Evolutionary conservation across 92 coral and sea anemone genomes (phyloP), one percentile per base, ranked within the genome.

Genomic region (Diadumene lineata): DNA sequence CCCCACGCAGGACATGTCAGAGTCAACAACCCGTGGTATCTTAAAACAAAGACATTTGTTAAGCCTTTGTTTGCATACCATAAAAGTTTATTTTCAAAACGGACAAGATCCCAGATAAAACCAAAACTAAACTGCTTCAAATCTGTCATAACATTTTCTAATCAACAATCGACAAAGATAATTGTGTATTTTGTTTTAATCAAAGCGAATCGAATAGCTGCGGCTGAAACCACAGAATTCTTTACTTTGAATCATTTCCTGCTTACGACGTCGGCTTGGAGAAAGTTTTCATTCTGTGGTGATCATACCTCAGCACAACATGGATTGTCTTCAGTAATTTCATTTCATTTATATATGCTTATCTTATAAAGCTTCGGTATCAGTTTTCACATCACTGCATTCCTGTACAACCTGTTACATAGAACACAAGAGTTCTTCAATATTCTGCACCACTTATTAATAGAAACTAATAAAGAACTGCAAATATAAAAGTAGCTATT

Each of bases 361-460:
- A 72, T 72, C 77, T 6, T 38, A 38, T 13, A 4, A 38, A 24
- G 31, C 31, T 4, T 53, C 31, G 66, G 31, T 33, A 56, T 56
- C 62, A 22, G 31, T 21, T 53, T 72, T 9, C 53, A 33, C 43
- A 56, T 23, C 25, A 32, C 61, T 9, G 17, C 77, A 72, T 72
- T 28, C 77, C 77, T 19, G 33, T n/a, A 56, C 66, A 72, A 72
- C 77, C 77, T 72, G 77, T 72, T 72, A 38, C 30, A 44, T 56
- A 72, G 64, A 31, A 13, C 34, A 61, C 30, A 1, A 22, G 19
- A 72, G 1, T 56, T 27, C 22, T 32, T 17, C 23, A n/a, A 34
- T 57, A 29, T 26, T 26, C 25, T 19, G 21, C 50, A 38, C n/a
- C 31, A 15, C 21, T 18, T 19, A 43, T 7, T 44, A n/a, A 31